Base-by-base conservation (phyloP, 2,888 invertebrate genomes). In the Carterocephalus palaemon region DNA sequence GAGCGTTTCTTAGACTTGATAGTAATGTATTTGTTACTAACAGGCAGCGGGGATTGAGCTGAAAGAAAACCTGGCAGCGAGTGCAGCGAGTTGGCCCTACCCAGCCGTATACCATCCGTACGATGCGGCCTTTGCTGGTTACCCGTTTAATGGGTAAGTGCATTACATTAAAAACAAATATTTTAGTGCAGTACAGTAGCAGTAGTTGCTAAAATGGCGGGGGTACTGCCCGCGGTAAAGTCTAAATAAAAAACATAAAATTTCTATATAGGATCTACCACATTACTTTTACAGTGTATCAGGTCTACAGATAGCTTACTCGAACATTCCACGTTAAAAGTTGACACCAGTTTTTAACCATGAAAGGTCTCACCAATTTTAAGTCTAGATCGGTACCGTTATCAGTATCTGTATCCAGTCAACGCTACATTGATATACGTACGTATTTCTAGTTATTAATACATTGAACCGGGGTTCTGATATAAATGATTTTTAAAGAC, bases 71-170 rank as follows among this genome's bases (percentile, higher is more conserved):
- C 85, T 96, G 54, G 93, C 94, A 37, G 92, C 92, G 20, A 92
- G 93, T 55, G 94, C 92, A 45, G 93, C 95, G 47, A 92, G 93
- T 47, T 96, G 96, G 96, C 95, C 95, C 57, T 96, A 96, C 81
- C 94, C 95, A 45, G 92, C 95, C 28, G 94, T 96, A 55, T 96
- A 96, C 83, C 96, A 97, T 82, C 96, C 96, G 38, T 97, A 97
- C 83, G 97, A 97, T 69, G 93, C 95, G 49, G 94, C 95, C 48
- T 95, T 97, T 75, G 95, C 95, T 50, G 95, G 95, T 62, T 97
- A 97, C 88, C 95, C 96, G 56, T 97, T 97, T 88, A 96, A 95
- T 86, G 95, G 96, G 96, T 96, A 88, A 95, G 95, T 77, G 3
- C 38, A 51, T 47, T 46, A 34, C 32, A 26, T 37, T 28, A 38